These are phyloP conservation scores for Drosophila infuscata DNA, from an alignment of 2,888 invertebrate genomes.

Conservation along the genomic window DNA sequence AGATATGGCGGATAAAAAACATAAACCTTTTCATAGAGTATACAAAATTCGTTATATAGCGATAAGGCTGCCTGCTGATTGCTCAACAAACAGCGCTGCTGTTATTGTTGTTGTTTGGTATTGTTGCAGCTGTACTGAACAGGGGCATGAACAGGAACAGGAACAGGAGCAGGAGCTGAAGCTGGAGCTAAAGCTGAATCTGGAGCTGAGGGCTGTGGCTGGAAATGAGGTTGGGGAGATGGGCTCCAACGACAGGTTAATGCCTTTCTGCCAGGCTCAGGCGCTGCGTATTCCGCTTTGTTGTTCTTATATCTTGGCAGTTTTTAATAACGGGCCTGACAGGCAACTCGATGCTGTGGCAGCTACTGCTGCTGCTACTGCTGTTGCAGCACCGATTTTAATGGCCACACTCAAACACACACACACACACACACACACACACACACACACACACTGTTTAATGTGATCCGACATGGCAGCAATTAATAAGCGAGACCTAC, in stretches of 20 bases:
- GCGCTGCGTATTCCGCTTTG: conserved; percentile 9
- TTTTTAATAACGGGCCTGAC: conserved; percentile 66
- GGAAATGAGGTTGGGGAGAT: neutral
- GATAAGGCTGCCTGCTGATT: neutral
- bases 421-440: conserved; percentile 11
- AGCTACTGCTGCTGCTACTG: conserved; percentile 31
- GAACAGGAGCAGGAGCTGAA: conserved; percentile 7
- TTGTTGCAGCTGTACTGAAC: conserved; percentile 37
- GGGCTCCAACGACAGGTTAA: conserved; percentile 58
- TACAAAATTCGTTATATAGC: conserved; percentile 5
- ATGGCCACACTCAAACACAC: conserved; percentile 64
- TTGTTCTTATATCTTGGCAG: conserved; percentile 29
- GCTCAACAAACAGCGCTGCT: neutral
- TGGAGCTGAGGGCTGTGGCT: neutral
- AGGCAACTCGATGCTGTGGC: conserved; percentile 43
- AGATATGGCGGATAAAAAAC: neutral
- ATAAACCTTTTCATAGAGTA: conserved; percentile 8
- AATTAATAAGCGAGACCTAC: conserved; percentile 66
- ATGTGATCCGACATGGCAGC: conserved; percentile 59
- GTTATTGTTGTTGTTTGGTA: conserved; percentile 36
- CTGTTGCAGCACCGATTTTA: conserved; percentile 64
- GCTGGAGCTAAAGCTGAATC: conserved; percentile 5
- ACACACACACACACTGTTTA: conserved; percentile 28
- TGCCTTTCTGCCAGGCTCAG: conserved; percentile 40
- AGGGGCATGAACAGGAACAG: conserved; percentile 11